phyloP scores from a whole-genome alignment of 2,797 vertebrate genomes.

The Characodon lateralis region DNA sequence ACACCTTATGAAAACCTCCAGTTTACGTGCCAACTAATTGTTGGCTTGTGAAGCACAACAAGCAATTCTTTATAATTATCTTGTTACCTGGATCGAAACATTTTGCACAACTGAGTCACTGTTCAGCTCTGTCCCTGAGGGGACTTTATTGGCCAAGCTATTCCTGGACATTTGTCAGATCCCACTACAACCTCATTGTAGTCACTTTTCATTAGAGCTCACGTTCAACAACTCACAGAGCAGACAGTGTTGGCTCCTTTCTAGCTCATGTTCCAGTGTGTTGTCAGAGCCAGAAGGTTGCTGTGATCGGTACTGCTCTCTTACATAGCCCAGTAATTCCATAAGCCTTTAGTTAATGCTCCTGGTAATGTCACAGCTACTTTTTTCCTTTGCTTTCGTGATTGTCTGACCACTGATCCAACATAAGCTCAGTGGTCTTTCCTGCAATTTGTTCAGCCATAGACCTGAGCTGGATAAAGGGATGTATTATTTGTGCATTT shows the following conservation, averaged over 20 bases:
- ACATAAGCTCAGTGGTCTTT: conserved; percentile 51
- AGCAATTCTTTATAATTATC: conserved; percentile 60
- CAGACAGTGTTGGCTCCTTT: background rate
- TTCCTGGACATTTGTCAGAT: conserved; percentile 71
- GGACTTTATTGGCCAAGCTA: conserved; percentile 62
- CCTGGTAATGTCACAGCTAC: conserved; percentile 57
- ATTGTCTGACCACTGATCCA: conserved; percentile 54
- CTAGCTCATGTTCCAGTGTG: conserved; percentile 25
- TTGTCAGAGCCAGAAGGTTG: conserved; percentile 44
- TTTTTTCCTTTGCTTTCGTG: conserved; percentile 35
- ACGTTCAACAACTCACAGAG: conserved; percentile 49
- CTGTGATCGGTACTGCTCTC: conserved; percentile 52
- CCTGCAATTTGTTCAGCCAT: conserved; percentile 56
- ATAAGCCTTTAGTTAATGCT: conserved; percentile 49
- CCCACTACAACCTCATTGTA: conserved; percentile 59
- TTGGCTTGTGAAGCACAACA: conserved; percentile 24
- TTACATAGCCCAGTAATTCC: conserved; percentile 51
- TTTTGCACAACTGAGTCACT: conserved; percentile 74
- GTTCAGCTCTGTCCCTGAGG: conserved; percentile 39
- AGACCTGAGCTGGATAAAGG: conserved; percentile 52
- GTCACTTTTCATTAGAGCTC: conserved; percentile 74
- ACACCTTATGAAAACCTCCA: conserved; percentile 30
- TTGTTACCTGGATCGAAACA: conserved; percentile 59
- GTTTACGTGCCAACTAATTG: conserved; percentile 52
- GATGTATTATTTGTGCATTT: conserved; percentile 55